Conservation (phyloP, 2,888 invertebrate species). For the Oscheius sp. region DNA sequence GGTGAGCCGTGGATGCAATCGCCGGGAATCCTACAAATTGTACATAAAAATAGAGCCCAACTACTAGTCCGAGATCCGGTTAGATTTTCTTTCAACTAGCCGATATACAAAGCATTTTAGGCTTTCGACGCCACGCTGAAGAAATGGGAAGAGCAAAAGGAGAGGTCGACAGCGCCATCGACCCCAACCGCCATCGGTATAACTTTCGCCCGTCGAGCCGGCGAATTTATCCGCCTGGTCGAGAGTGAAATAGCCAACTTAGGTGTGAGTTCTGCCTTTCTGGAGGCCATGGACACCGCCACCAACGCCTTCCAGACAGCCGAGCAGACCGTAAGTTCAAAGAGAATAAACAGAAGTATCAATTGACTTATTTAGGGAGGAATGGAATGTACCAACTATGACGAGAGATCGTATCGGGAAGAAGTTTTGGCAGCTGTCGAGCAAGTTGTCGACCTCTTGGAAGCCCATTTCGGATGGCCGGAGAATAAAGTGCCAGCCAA, state of each 20-base stretch:
- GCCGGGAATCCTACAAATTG: constrained; percentile 92
- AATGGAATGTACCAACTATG: constrained; percentile 22
- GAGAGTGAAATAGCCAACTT: constrained; percentile 60
- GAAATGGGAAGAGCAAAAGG: constrained; percentile 87
- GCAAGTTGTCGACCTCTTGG: constrained; percentile 57
- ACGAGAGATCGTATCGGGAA: constrained; percentile 50
- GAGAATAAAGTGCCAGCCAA: constrained; percentile 42
- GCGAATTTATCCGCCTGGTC: constrained; percentile 56
- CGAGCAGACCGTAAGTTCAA: constrained; percentile 39
- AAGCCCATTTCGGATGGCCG: constrained; percentile 57
- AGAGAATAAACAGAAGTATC: neutral
- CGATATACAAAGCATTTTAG: constrained; percentile 75
- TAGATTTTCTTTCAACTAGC: too few relatives aligned
- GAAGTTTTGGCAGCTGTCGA: constrained; percentile 58
- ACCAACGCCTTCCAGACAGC: constrained; percentile 48
- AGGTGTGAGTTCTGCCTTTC: constrained; percentile 53
- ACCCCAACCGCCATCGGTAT: constrained; percentile 50
- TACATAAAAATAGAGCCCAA: constrained; percentile 96
- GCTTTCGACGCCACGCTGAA: constrained; percentile 89
- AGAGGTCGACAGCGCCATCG: constrained; percentile 49
- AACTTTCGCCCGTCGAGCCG: constrained; percentile 50
- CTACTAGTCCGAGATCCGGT: constrained; percentile 91
- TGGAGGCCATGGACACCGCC: constrained; percentile 56
- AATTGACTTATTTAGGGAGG: neutral
- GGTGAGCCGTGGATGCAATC: constrained; percentile 98